Base-by-base conservation (phyloP, 1,140 invertebrate species). In the Brachionus rotundiformis region DNA sequence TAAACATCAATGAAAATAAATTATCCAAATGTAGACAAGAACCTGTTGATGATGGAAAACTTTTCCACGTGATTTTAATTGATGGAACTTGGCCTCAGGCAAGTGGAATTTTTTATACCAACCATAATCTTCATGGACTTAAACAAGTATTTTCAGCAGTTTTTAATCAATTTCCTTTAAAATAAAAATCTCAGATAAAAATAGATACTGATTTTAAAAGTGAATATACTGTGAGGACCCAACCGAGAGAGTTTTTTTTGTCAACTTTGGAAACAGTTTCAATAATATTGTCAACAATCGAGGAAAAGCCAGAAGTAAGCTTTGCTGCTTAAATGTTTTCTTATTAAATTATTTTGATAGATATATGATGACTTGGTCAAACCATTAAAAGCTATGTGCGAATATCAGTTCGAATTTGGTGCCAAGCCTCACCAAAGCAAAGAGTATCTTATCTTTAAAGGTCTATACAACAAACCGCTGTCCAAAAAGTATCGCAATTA, bases 71-170 rank as follows among this genome's bases (percentile, higher is more conserved):
- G 44, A 89, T 97, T 49, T 87, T 97, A 68, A 91, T 97, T 83
- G 94, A 97, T 91, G 94, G 94, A 31, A 97, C 94, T 36, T 97
- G 94, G 94, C 92, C 93, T 16, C 94, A 97, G 89, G 94, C 95
- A 10, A 95, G 94, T 61, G 86, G 87, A 3, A 87, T 90, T 36
- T 90, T 88, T 84, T 84, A 86, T 68, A 87, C 85, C 36, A 90
- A 88, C 81, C 73, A 84, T 6, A 82, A 86, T 47, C 82, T 90
- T n/a, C 47, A 59, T 19, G 36, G 83, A 33, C 83, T 87, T 8
- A 86, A 84, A 83, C 76, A 79, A 27, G 75, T 77, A 36, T 10
- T 41, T n/a, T n/a, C n/a, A n/a, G n/a, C n/a, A n/a, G n/a, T n/a
- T n/a, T n/a, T n/a, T n/a, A n/a, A n/a, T n/a, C n/a, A n/a, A n/a